Conservation (phyloP, 1,140 invertebrate genomes). For the Battus philenor region DNA sequence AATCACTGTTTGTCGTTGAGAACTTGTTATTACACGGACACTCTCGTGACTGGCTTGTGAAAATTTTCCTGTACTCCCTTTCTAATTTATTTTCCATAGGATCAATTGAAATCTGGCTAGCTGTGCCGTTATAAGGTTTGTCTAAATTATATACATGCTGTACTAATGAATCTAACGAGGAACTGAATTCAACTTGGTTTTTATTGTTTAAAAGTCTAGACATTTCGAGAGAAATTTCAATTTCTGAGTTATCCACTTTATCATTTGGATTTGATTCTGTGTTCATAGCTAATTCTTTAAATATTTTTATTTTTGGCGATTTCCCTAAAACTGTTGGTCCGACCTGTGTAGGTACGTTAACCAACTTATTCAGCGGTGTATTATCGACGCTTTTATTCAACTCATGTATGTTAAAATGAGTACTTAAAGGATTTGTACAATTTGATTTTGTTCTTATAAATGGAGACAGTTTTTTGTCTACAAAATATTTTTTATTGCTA, state of each 20-base stretch:
- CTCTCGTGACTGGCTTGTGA: constrained; percentile 29
- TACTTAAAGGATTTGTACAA: constrained; percentile 29
- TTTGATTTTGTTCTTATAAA: constrained; percentile 38
- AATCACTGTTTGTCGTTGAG: constrained; percentile 38
- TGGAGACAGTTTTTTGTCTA: constrained; percentile 45
- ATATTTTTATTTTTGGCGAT: constrained; percentile 9
- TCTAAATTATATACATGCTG: constrained; percentile 59
- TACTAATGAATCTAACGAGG: constrained; percentile 49
- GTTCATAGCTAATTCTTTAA: constrained; percentile 5
- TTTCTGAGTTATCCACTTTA: constrained; percentile 2
- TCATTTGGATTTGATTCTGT: constrained; percentile 1
- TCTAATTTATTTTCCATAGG: constrained; percentile 51
- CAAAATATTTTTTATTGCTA: constrained; percentile 15
- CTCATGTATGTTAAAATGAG: constrained; percentile 5
- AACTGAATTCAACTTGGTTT: constrained; percentile 12
- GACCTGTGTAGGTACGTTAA: constrained; percentile 4
- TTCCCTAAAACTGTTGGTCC: neutral
- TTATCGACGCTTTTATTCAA: constrained; percentile 24
- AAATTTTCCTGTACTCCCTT: constrained; percentile 47
- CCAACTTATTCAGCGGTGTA: neutral
- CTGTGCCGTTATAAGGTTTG: constrained; percentile 32
- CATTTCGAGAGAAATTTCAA: constrained; percentile 11
- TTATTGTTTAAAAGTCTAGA: constrained; percentile 5
- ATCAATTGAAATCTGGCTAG: constrained; percentile 30
- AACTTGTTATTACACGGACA: constrained; percentile 24